Percentiles rank a stretch among this genome's conserved stretches.
phyloP scores from a whole-genome alignment of 2,888 invertebrate genomes.

The Cephus runcator region DNA sequence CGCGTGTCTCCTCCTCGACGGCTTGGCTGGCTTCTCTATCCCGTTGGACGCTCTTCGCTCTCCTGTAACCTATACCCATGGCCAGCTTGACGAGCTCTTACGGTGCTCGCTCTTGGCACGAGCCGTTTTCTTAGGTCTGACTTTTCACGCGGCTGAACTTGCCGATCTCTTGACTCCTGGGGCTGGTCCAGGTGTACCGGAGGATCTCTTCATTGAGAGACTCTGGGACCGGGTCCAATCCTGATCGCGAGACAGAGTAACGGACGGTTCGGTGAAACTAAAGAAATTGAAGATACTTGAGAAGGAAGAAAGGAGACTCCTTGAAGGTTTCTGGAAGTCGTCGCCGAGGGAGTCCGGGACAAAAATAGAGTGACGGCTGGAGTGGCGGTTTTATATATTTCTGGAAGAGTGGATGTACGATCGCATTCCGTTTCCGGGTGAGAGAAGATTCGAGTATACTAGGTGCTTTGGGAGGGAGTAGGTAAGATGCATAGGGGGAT shows the following conservation, averaged over 20 bases:
- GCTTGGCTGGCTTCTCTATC: neutral
- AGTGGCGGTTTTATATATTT: neutral
- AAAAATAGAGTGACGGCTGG: neutral
- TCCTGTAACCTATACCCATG: neutral
- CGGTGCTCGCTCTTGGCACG: neutral
- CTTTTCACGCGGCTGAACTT: neutral
- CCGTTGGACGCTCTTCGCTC: neutral
- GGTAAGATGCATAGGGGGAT: neutral
- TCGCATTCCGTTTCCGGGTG: neutral
- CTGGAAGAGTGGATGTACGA: neutral
- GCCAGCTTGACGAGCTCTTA: neutral
- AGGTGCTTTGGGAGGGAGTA: neutral
- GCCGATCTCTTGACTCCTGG: neutral
- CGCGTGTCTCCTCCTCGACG: conserved; percentile 10
- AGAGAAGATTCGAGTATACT: neutral
- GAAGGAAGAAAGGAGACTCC: neutral
- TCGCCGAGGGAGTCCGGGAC: neutral
- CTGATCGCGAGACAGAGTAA: neutral
- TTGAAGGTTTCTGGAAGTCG: neutral
- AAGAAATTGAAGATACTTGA: neutral
- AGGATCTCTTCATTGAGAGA: neutral
- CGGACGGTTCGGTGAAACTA: neutral
- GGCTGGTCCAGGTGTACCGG: neutral
- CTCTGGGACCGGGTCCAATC: neutral
- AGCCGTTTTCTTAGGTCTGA: neutral